Conservation (phyloP, 2,888 invertebrate species). For the Rhabditoides inermis region DNA sequence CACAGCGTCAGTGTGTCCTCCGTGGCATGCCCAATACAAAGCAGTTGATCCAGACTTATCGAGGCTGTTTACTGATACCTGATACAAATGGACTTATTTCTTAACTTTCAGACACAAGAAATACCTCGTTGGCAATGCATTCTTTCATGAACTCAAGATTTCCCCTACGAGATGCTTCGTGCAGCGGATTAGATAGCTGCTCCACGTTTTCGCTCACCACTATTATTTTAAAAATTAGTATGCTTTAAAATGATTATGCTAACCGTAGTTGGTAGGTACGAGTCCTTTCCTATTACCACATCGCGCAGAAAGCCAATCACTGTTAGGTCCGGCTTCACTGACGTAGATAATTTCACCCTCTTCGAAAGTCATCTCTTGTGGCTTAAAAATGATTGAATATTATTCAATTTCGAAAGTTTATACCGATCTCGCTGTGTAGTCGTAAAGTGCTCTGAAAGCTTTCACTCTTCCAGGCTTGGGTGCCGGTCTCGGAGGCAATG, state of each 20-base stretch:
- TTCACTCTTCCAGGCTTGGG: conserved; percentile 47
- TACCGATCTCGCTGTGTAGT: conserved; percentile 36
- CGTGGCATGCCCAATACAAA: conserved; percentile 64
- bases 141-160: conserved; percentile 62
- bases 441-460: conserved; percentile 38
- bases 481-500: conserved; percentile 33
- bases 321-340: conserved; percentile 33
- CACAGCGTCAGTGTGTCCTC: conserved; percentile 62
- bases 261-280: conserved; percentile 37
- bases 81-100: neutral
- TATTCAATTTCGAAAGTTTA: neutral
- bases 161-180: conserved; percentile 65
- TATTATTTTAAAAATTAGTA: too few species aligned
- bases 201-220: conserved; percentile 53
- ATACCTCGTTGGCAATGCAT: conserved; percentile 61
- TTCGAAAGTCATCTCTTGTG: conserved; percentile 62
- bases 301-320: conserved; percentile 35
- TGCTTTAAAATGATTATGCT: conserved; percentile 2
- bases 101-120: conserved; percentile 4
- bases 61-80: conserved; percentile 62
- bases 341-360: conserved; percentile 60
- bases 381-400: too few species aligned
- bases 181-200: conserved; percentile 62
- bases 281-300: conserved; percentile 33
- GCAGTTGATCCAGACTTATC: conserved; percentile 65